Base-by-base conservation (phyloP, 2,888 invertebrate species). In the Dyspetes luteomarginatus region DNA sequence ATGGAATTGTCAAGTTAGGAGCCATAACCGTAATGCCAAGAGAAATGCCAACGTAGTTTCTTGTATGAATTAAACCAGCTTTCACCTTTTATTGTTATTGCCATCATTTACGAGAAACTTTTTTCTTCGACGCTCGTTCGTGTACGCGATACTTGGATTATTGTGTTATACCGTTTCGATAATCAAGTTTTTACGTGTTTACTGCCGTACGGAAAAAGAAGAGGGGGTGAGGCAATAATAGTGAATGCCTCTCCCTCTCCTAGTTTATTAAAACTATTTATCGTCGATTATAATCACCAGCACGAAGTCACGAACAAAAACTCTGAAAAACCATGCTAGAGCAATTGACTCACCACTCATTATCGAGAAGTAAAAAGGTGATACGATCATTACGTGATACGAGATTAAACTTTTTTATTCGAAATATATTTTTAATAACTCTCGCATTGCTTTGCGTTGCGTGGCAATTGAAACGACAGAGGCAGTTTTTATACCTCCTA, bases 171-270 rank as follows among this genome's bases (percentile, higher is more conserved):
- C 72, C 60, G 67, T 76, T 45, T 67, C 17, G 67, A 55, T 76
- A 72, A 76, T 80, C 72, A 76, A 67, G 52, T 64, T 75, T 80
- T 76, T 67, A 74, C 48, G 69, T 45, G 48, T 71, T 56, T 74
- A 36, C 19, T n/a, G 43, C 12, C 19, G 3, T 7, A 2, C 60
- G 48, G 12, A 43, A 55, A 9, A 15, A 4, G 17, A 12, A 12
- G 55, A 45, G 17, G 28, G 30, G 19, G 26, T 28, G 30, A 45
- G 41, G 17, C 36, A 50, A 68, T 78, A 73, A 78, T 73, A 71
- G 28, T 50, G n/a, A n/a, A n/a, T n/a, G n/a, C n/a, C 19, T 56
- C 17, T 5, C 48, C n/a, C 48, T 36, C 12, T 48, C 5, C n/a
- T 26, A 28, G 15, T 74, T 79, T 65, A 79, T 79, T n/a, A n/a